phyloP scores from a whole-genome alignment of 2,888 invertebrate genomes.

The Pardosa pseudoannulata region DNA sequence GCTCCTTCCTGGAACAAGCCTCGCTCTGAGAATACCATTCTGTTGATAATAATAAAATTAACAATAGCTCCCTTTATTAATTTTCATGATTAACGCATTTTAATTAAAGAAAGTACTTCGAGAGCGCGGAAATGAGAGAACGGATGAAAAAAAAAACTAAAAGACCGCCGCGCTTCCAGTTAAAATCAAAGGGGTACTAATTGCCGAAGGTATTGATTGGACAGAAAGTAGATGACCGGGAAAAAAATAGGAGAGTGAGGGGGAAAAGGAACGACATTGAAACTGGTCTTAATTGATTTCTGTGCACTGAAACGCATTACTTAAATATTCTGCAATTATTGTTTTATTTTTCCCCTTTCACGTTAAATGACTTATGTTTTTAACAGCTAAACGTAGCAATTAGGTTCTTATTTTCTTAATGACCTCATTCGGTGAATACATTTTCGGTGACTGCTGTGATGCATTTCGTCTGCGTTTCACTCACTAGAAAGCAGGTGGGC shows the following conservation, averaged over 20 bases:
- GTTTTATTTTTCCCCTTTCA: background rate
- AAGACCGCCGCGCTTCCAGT: background rate
- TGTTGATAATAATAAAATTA: conserved; percentile 4
- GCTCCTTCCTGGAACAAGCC: too few species aligned
- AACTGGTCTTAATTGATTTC: background rate
- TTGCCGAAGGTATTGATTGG: conserved; percentile 3
- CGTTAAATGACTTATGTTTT: background rate
- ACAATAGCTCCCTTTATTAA: background rate
- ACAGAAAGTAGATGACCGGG: background rate
- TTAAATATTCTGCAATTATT: background rate
- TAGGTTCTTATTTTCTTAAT: background rate
- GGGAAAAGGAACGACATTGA: background rate
- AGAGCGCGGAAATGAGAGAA: background rate
- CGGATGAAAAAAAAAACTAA: background rate
- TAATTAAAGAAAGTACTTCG: background rate
- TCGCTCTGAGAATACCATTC: background rate
- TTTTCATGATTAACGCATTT: background rate
- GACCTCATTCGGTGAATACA: background rate
- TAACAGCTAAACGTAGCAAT: background rate
- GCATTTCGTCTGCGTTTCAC: too few species aligned
- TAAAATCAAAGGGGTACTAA: background rate
- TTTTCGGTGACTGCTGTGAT: too few species aligned
- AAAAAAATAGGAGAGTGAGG: background rate
- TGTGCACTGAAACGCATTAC: background rate
- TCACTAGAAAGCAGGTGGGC: too few species aligned